Base-by-base conservation (phyloP, 2,888 invertebrate species). In the Sinopyrophorus schimmeli region DNA sequence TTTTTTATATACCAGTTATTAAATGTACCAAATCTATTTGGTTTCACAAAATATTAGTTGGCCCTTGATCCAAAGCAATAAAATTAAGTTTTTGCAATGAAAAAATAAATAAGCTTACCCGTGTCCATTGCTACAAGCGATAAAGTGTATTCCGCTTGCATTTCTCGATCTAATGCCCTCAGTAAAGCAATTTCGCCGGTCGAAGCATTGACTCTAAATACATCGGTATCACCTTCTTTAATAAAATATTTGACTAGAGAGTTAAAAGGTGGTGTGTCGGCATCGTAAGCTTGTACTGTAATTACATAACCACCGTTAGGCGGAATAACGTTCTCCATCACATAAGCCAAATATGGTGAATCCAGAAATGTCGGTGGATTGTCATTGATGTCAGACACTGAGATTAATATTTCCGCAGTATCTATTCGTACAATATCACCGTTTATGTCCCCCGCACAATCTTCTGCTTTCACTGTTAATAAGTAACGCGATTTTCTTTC, bases 91-190 rank as follows among this genome's bases (percentile, higher is more conserved):
- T 23, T n/a, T 18, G 3, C 2, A 20, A 23, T 6, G 6, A 16
- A 17, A 32, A n/a, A 3, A 28, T 11, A 31, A 16, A 31, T 31
- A 31, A 17, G 18, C 53, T 82, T 76, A 92, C 93, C 93, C 61
- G 92, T 92, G 77, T 94, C 94, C 90, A 93, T 92, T 49, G 93
- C 94, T 51, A 92, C 90, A 39, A 94, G 78, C 2, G 91, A 89
- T 58, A 94, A 77, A 38, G 86, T 84, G 69, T 92, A 92, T 74
- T 90, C 89, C 52, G 87, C 81, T 65, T 91, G 87, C 54, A 81
- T 75, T 77, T 94, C 94, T 39, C 93, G 80, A 74, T 94, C 93
- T 65, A 94, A 75, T 0, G 90, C 85, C 63, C 88, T 78, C 61
- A 90, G 78, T 58, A 93, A 80, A 46, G 88, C 88, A 68, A 96